phyloP scores from a whole-genome alignment of 37 sponge, comb jelly and placozoan species.

The Dysidea cf. avara region DNA sequence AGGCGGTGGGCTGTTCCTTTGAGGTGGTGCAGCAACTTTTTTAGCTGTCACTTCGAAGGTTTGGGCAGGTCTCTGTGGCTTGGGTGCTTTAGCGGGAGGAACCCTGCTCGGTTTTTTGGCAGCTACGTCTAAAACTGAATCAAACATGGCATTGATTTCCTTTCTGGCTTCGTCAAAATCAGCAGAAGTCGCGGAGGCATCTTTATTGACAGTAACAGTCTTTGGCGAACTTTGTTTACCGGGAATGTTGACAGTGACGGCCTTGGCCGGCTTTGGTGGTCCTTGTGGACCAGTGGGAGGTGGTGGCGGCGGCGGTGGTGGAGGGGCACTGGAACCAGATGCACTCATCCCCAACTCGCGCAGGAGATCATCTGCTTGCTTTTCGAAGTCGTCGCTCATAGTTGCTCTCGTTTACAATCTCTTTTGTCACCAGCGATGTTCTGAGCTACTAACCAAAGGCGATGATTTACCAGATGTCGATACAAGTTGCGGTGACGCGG shows the following conservation, averaged over 20 bases:
- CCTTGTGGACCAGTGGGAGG: neutral
- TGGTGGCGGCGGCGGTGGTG: conserved; percentile 52
- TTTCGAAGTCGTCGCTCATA: conserved; percentile 27
- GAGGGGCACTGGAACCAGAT: conserved; percentile 22
- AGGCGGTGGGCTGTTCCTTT: conserved; percentile 29
- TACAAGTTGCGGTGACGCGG: too few species aligned
- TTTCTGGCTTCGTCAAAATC: conserved; percentile 21
- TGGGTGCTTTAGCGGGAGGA: conserved; percentile 66
- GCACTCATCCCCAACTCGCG: conserved; percentile 49
- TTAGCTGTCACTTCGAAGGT: conserved; percentile 59
- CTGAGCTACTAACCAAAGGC: neutral
- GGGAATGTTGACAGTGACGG: conserved; percentile 7
- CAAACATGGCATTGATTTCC: conserved; percentile 62
- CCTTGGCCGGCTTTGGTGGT: neutral
- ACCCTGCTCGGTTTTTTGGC: conserved; percentile 41
- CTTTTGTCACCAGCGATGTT: too few species aligned
- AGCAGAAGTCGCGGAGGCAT: too few species aligned
- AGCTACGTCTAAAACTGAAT: conserved; percentile 69
- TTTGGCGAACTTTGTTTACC: neutral
- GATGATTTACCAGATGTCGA: neutral
- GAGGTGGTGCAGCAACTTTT: neutral
- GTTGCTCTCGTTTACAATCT: neutral
- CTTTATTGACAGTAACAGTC: neutral
- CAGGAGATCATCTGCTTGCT: conserved; percentile 65
- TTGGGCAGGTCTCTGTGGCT: conserved; percentile 67